A percentile compares a stretch with the other conserved stretches of the same genome.
Conservation (phyloP, 2,888 invertebrate genomes). For the Stomorhina lunata region DNA sequence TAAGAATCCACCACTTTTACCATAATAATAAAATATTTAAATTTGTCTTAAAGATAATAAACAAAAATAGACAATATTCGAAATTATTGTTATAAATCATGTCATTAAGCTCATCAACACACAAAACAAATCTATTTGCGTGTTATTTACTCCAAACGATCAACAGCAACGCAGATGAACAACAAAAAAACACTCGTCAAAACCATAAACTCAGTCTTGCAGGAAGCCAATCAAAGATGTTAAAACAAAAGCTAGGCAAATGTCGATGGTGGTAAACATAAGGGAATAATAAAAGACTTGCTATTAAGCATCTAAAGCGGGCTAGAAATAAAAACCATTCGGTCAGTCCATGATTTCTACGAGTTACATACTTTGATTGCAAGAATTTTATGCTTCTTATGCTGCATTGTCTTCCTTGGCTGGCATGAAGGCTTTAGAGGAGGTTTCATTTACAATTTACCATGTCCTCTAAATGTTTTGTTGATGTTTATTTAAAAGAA, state of each 20-base stretch:
- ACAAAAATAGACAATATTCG: slow-evolving; percentile 12
- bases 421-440: slow-evolving; percentile 17
- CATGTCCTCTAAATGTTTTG: slow-evolving; percentile 52
- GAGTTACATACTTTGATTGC: slow-evolving; percentile 21
- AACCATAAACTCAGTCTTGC: slow-evolving; percentile 32
- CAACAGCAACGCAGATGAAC: slow-evolving; percentile 16
- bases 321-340: too few relatives aligned
- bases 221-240: slow-evolving; percentile 59
- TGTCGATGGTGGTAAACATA: background rate
- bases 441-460: slow-evolving; percentile 37
- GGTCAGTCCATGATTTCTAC: background rate
- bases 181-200: slow-evolving; percentile 20
- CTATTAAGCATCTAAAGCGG: slow-evolving; percentile 55
- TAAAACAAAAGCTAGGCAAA: slow-evolving; percentile 30
- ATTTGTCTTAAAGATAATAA: slow-evolving; percentile 15
- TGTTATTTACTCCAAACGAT: slow-evolving; percentile 34
- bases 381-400: background rate
- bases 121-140: slow-evolving; percentile 52
- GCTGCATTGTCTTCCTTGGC: background rate
- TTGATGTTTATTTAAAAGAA: slow-evolving; percentile 20
- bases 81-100: slow-evolving; percentile 60
- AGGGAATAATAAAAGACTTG: slow-evolving; percentile 44
- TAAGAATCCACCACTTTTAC: too few relatives aligned
- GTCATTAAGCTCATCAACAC: slow-evolving; percentile 59
- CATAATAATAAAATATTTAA: slow-evolving; percentile 22